Evolutionary conservation across 2,797 vertebrate species (phyloP), one percentile per base, ranked within the genome.

Genomic region (Champsocephalus gunnari): DNA sequence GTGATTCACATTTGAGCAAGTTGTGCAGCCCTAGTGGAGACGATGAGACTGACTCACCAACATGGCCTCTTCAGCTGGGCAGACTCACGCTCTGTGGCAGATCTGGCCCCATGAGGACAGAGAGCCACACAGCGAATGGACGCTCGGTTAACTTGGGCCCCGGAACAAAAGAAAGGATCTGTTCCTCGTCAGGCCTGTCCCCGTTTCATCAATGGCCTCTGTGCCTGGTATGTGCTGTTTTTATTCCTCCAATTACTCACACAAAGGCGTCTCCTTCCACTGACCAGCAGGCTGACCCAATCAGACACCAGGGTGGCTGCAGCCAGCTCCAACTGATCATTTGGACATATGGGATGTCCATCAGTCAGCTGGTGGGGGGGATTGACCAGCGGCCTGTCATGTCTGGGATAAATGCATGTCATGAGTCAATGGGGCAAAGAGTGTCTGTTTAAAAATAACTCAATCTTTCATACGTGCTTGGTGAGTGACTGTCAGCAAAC

Each of bases 201-300:
- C 62, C 65, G 13, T 91, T 89, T 84, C 55, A 76, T 90, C 86
- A 89, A 86, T 86, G 45, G 75, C 78, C 70, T 70, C 86, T 87
- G 83, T 87, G 87, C 89, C 81, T 70, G 80, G 3, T 68, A 53
- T 64, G 71, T 49, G 71, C 66, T 38, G 66, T 74, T 71, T 70
- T 74, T 75, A 80, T 84, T 84, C 75, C 54, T 86, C 80, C 80
- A 90, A 80, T 89, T 88, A 79, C 74, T 56, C 56, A 5, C 43
- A 86, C 81, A 86, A 89, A 88, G 66, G 75, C 56, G 28, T 61
- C 75, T 82, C 73, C 65, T 57, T 73, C 71, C 72, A 62, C 75
- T 1, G 12, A 65, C 28, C 59, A 58, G 17, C 21, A 17, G 45
- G 73, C 64, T 69, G 38, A 73, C 71, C 75, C 73, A 76, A 64